phyloP scores from a whole-genome alignment of 2,888 invertebrate species.

The Drosophila quinaria region DNA sequence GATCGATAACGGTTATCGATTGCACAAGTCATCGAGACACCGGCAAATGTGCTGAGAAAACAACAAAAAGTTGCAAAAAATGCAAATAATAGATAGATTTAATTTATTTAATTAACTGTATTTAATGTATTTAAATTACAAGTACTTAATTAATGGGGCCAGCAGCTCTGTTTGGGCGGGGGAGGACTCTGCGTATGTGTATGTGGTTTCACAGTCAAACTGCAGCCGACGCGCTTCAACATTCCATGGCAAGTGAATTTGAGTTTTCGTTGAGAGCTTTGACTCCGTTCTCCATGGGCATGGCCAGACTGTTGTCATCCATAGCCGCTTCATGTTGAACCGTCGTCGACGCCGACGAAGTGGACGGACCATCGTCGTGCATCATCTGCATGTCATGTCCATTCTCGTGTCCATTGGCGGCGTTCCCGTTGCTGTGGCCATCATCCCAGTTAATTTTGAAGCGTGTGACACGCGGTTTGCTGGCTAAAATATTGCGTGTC shows the following conservation, averaged over 20 bases:
- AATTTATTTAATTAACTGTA: conserved; percentile 62
- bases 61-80: conserved; percentile 3
- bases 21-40: neutral
- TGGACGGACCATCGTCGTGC: conserved; percentile 62
- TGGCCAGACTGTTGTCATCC: conserved; percentile 84
- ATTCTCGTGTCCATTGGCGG: conserved; percentile 49
- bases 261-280: conserved; percentile 85
- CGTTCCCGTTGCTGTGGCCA: conserved; percentile 82
- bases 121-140: conserved; percentile 63
- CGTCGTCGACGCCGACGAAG: conserved; percentile 56
- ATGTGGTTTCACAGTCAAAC: conserved; percentile 25
- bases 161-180: conserved; percentile 21
- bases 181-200: conserved; percentile 16
- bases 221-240: conserved; percentile 67
- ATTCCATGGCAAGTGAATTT: conserved; percentile 86
- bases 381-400: conserved; percentile 70
- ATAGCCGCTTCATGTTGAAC: conserved; percentile 70
- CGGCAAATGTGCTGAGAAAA: neutral
- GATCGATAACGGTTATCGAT: conserved; percentile 16
- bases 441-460: conserved; percentile 99
- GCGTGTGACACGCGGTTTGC: conserved; percentile 96
- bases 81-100: conserved; percentile 38
- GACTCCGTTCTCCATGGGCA: conserved; percentile 83
- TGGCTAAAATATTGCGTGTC: conserved; percentile 88
- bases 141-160: conserved; percentile 66